phyloP scores from a whole-genome alignment of 2,888 invertebrate genomes.

The Shargacucullia verbasci region DNA sequence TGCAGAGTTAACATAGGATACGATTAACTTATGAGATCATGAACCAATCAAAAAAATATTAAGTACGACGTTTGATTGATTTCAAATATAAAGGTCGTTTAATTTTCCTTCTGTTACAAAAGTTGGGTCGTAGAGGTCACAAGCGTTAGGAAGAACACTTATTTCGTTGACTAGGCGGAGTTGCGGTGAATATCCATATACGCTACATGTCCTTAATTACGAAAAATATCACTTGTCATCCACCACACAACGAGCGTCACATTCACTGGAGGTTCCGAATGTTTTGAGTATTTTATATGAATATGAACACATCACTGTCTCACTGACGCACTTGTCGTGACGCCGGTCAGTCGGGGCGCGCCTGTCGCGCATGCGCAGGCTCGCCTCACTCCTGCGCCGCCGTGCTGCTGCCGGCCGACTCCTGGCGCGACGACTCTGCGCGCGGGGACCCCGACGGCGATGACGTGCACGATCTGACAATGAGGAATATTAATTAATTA shows the following conservation, averaged over 20 bases:
- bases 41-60: constrained; percentile 72
- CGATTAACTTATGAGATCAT: constrained; percentile 80
- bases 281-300: constrained; percentile 78
- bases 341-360: too few relatives aligned
- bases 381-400: constrained; percentile 54
- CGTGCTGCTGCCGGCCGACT: constrained; percentile 58
- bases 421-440: constrained; percentile 64
- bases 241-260: constrained; percentile 64
- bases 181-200: constrained; percentile 69
- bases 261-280: constrained; percentile 79
- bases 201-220: constrained; percentile 56
- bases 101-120: constrained; percentile 28
- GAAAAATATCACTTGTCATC: constrained; percentile 85
- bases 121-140: constrained; percentile 34
- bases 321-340: constrained; percentile 49
- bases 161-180: constrained; percentile 86
- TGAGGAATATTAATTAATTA: background rate
- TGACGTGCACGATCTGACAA: constrained; percentile 71
- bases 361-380: too few relatives aligned
- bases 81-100: constrained; percentile 33
- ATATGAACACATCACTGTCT: constrained; percentile 81
- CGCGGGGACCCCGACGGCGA: constrained; percentile 64
- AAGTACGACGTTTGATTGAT: constrained; percentile 51
- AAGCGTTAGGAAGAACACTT: constrained; percentile 63
- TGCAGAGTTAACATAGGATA: constrained; percentile 49